These are phyloP conservation scores for Dugesia japonica DNA, from an alignment of 2,888 invertebrate genomes.

Conservation along the genomic window DNA sequence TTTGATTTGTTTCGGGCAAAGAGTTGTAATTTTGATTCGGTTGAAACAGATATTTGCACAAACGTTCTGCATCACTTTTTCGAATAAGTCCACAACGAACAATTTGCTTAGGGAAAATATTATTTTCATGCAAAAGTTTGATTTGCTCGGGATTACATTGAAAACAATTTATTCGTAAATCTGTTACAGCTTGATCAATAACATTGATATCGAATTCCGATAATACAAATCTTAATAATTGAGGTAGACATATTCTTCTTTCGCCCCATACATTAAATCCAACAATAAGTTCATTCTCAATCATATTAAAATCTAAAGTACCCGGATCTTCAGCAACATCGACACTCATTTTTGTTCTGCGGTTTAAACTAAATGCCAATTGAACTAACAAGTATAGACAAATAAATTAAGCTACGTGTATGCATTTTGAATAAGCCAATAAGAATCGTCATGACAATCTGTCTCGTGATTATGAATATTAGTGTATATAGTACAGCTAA, in stretches of 20 bases:
- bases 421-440: not conserved
- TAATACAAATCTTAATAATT: constrained; percentile 73
- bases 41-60: constrained; percentile 70
- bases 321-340: not conserved
- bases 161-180: constrained; percentile 81
- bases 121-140: constrained; percentile 56
- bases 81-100: constrained; percentile 87
- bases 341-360: not conserved
- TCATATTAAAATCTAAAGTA: not conserved
- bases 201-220: constrained; percentile 71
- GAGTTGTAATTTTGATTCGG: constrained; percentile 7
- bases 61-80: constrained; percentile 84
- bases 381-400: not conserved
- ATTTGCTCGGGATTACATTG: constrained; percentile 79
- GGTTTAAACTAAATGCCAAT: not conserved
- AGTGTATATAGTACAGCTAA: not conserved
- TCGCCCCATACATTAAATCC: constrained; percentile 92
- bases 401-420: not conserved
- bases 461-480: not conserved
- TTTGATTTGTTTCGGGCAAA: not conserved
- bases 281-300: constrained; percentile 54
- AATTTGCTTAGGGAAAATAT: constrained; percentile 43
- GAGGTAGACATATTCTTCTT: constrained; percentile 78
- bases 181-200: constrained; percentile 68
- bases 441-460: not conserved